These are phyloP conservation scores for Rhombomys opimus DNA, from an alignment of 2,113 vertebrate species.

Conservation along the genomic window DNA sequence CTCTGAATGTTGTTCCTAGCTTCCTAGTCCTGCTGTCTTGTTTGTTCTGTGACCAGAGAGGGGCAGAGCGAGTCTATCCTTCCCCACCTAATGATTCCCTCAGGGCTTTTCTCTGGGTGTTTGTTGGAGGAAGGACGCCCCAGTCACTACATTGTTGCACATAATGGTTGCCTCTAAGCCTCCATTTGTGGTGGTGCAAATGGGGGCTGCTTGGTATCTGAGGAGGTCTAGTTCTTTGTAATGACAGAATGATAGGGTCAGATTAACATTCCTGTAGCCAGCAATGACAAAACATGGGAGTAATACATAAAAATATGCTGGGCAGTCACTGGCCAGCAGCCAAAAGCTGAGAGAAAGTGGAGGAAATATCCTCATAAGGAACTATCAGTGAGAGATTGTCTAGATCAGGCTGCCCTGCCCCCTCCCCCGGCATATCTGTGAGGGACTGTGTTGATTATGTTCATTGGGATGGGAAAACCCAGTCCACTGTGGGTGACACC, in stretches of 20 bases:
- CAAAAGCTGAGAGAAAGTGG: neutral
- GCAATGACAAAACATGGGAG: neutral
- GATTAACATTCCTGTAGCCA: too few species aligned
- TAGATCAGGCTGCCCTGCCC: neutral
- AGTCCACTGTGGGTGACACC: neutral
- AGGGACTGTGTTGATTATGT: too few species aligned
- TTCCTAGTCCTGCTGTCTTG: too few species aligned
- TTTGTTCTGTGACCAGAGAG: neutral
- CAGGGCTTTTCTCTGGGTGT: too few species aligned
- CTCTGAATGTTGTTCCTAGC: too few species aligned
- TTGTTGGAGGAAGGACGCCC: neutral
- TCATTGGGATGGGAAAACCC: neutral
- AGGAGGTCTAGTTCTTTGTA: neutral
- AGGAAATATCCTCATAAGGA: too few species aligned
- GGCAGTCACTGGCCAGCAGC: neutral
- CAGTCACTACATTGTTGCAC: fast-evolving
- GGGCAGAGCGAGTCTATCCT: fast-evolving
- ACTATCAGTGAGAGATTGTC: neutral
- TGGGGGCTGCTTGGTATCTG: neutral
- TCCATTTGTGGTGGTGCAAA: neutral
- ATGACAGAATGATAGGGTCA: neutral
- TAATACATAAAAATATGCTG: fast-evolving
- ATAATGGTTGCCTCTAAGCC: neutral
- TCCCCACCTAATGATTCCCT: fast-evolving
- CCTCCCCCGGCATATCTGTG: neutral